A percentile compares a stretch with the other conserved stretches of the same genome.
Conservation (phyloP, 2,113 vertebrate genomes). For the Indicator indicator region DNA sequence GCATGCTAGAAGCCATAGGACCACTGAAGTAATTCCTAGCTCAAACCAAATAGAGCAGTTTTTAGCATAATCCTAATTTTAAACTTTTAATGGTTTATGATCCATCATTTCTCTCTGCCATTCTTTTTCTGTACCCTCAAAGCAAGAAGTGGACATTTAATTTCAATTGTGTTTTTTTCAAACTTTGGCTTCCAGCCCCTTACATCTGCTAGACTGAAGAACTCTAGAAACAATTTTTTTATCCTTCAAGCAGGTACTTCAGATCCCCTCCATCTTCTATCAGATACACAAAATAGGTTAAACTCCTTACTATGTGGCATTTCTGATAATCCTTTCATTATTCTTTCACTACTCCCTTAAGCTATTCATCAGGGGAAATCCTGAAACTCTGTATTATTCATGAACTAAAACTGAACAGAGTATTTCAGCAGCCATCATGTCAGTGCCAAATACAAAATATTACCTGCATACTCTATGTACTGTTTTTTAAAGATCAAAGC, state of each 20-base stretch:
- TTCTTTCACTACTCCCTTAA: neutral
- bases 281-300: neutral
- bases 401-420: neutral
- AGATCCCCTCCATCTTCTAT: neutral
- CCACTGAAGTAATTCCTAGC: neutral
- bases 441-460: slow-evolving; percentile 45
- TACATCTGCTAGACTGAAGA: neutral
- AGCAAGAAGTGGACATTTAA: neutral
- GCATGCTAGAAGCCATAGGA: neutral
- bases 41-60: neutral
- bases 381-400: slow-evolving; percentile 35
- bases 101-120: neutral
- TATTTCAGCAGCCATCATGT: neutral
- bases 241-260: neutral
- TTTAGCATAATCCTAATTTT: neutral
- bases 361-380: slow-evolving; percentile 4
- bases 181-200: neutral
- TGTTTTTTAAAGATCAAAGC: slow-evolving; percentile 40
- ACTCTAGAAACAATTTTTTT: neutral
- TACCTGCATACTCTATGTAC: neutral
- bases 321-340: slow-evolving; percentile 22
- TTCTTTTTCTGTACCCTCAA: neutral
- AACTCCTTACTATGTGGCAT: neutral
- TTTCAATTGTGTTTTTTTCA: neutral
- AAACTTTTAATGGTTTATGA: neutral